Base-by-base conservation (phyloP, 2,797 vertebrate genomes). In the Eospalax fontanierii region DNA sequence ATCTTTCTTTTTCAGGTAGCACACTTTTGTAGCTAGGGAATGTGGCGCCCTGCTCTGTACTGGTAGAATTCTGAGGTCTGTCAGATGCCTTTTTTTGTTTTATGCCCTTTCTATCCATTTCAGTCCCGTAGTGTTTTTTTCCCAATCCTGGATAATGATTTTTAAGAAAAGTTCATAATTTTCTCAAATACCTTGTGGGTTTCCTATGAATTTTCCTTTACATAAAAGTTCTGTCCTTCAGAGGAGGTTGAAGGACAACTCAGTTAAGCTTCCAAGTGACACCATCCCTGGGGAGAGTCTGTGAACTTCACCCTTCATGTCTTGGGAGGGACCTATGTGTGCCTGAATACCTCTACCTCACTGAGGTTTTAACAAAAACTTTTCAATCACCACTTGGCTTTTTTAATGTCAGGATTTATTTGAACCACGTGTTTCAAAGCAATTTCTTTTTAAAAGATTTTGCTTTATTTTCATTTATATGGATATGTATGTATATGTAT, bases 191-290 rank as follows among this genome's bases (percentile, higher is more conserved):
- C 15, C 68, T 24, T 87, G 43, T 88, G 78, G 63, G 74, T 79
- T 71, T 82, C 90, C 82, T 89, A 40, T 80, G 59, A 79, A 86
- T 86, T 86, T 92, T 59, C n/a, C 43, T 87, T 82, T 66, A 57
- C 61, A 50, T 35, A 35, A 88, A 68, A 94, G 73, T 50, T 75
- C 71, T 11, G 75, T 54, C 26, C 71, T 65, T 40, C n/a, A 50
- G 19, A 89, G 57, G 82, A 57, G 38, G 40, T 79, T 92, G 59
- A 80, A 71, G 59, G 71, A 40, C 26, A n/a, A 19, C 12, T 79
- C 70, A 22, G 6, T 43, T 35, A 76, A 71, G 63, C 16, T 84
- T 83, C 61, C n/a, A 70, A 59, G 65, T 71, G 81, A n/a, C 22
- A 28, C 88, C 87, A 11, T 54, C 73, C 3, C n/a, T 87, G 63